These are phyloP conservation scores for Alligator sinensis DNA, from an alignment of 2,113 vertebrate genomes.

Conservation along the genomic window DNA sequence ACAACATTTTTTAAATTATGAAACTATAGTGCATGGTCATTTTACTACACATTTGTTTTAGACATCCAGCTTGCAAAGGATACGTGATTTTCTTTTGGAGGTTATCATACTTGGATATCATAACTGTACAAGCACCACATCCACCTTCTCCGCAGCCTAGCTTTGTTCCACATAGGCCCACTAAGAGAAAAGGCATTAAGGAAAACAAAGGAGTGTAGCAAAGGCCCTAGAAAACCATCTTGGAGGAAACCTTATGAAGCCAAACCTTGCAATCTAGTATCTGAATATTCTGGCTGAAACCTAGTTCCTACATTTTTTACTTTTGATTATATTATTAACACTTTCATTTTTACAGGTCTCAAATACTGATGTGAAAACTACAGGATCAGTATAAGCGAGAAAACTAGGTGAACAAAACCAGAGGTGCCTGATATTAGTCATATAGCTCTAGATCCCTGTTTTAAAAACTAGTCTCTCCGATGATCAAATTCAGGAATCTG, in stretches of 20 bases:
- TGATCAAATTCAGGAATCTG: background rate
- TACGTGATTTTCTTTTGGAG: slow-evolving; percentile 86
- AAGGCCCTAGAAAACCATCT: background rate
- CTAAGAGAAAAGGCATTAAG: slow-evolving; percentile 81
- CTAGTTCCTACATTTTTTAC: background rate
- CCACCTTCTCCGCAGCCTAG: slow-evolving; percentile 95
- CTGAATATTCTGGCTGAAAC: background rate
- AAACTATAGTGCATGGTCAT: background rate
- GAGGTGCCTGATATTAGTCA: background rate
- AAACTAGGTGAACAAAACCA: background rate
- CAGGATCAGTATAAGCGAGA: background rate
- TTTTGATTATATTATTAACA: background rate
- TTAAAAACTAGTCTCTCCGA: background rate
- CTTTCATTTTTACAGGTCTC: background rate
- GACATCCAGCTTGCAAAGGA: slow-evolving; percentile 80
- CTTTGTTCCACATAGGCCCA: slow-evolving; percentile 92
- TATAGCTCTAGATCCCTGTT: background rate
- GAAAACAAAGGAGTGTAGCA: slow-evolving; percentile 20
- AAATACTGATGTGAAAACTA: background rate
- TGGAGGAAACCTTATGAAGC: background rate
- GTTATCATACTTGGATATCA: slow-evolving; percentile 88
- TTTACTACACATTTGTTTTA: background rate
- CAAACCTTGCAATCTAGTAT: background rate
- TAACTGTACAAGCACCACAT: slow-evolving; percentile 95
- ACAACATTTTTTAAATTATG: background rate